Conservation (phyloP, 2,797 vertebrate species). For the Prionace glauca region DNA sequence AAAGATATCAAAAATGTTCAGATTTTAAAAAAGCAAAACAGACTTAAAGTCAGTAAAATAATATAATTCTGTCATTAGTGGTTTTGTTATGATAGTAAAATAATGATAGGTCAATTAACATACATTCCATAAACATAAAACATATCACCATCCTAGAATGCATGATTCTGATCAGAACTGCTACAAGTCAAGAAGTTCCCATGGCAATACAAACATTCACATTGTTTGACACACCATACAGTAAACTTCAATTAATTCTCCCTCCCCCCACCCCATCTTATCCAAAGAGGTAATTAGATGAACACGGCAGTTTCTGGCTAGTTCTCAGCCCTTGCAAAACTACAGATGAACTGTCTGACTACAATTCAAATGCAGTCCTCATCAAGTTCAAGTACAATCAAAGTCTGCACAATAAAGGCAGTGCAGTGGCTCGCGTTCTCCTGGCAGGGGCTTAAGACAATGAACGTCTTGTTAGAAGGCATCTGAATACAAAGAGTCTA, state of each 20-base stretch:
- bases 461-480: constrained; percentile 63
- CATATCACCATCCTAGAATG: neutral
- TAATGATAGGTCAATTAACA: neutral
- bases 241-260: constrained; percentile 30
- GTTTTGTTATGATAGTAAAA: neutral
- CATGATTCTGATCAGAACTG: constrained; percentile 19
- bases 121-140: neutral
- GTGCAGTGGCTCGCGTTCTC: constrained; percentile 55
- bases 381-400: constrained; percentile 51
- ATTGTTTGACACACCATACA: constrained; percentile 15
- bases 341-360: constrained; percentile 48
- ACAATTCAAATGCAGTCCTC: constrained; percentile 59
- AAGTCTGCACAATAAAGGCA: constrained; percentile 56
- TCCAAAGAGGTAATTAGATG: constrained; percentile 47
- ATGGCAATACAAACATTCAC: constrained; percentile 21
- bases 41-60: neutral
- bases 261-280: neutral
- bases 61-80: neutral
- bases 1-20: neutral
- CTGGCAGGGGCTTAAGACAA: constrained; percentile 61
- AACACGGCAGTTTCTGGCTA: constrained; percentile 41
- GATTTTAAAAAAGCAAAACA: neutral
- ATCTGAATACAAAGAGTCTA: constrained; percentile 64
- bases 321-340: constrained; percentile 38
- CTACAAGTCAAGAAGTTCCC: constrained; percentile 29